phyloP scores from a whole-genome alignment of 2,797 vertebrate genomes.

The Mycteria americana region DNA sequence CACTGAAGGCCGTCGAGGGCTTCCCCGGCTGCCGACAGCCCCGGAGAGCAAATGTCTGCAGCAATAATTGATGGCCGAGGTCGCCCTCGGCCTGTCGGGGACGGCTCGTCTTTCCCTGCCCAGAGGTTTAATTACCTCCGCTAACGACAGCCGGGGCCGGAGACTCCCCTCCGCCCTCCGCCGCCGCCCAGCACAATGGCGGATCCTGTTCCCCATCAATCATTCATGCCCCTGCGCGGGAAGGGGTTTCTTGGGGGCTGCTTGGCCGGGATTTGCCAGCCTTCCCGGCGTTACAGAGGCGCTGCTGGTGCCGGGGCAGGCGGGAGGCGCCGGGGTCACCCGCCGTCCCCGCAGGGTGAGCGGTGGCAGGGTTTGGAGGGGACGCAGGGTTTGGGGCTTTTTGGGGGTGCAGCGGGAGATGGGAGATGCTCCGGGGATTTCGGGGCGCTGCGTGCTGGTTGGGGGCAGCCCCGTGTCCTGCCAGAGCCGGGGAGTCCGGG shows the following conservation, averaged over 20 bases:
- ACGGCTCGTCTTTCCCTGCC: not conserved
- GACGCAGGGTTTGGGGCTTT: not conserved
- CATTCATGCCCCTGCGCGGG: not conserved
- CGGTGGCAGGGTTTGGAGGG: not conserved
- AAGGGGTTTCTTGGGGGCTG: not conserved
- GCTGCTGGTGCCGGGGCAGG: not conserved
- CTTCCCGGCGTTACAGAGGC: rapidly evolving
- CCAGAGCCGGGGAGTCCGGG: not conserved
- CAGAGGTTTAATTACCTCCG: not conserved
- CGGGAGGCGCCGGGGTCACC: not conserved
- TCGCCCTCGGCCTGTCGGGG: rapidly evolving
- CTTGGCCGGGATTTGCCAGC: not conserved
- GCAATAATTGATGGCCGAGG: not conserved
- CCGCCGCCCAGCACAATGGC: not conserved
- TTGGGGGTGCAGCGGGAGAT: not conserved
- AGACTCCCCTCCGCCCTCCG: not conserved
- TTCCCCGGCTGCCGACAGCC: not conserved
- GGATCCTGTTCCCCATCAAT: slow-evolving; percentile 51
- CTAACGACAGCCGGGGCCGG: not conserved
- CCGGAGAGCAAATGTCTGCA: not conserved
- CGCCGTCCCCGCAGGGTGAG: not conserved
- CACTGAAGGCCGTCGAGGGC: rapidly evolving
- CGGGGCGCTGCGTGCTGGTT: not conserved
- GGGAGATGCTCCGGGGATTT: not conserved
- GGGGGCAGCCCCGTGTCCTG: not conserved